Percentiles rank a stretch among this genome's conserved stretches.
phyloP scores from a whole-genome alignment of 2,797 vertebrate genomes.

The Arctocebus calabarensis region DNA sequence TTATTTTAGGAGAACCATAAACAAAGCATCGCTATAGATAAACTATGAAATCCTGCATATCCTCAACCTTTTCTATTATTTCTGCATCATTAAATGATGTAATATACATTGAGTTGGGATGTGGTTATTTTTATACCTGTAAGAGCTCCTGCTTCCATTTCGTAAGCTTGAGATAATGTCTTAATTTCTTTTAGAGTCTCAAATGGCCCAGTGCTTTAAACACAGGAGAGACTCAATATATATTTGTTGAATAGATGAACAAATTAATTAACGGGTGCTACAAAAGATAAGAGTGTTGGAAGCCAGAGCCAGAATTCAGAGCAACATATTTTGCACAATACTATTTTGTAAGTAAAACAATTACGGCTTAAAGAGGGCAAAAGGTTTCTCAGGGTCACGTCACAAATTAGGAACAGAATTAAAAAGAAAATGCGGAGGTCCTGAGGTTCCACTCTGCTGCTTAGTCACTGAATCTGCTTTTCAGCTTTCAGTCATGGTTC shows the following conservation, averaged over 20 bases:
- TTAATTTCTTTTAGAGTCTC: slow-evolving; percentile 54
- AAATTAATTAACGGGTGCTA: slow-evolving; percentile 71
- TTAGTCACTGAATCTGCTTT: slow-evolving; percentile 73
- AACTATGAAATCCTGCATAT: background rate
- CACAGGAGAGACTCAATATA: slow-evolving; percentile 27
- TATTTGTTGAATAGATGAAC: slow-evolving; percentile 70
- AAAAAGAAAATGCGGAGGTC: slow-evolving; percentile 72
- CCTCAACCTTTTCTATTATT: background rate
- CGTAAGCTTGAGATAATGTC: slow-evolving; percentile 48
- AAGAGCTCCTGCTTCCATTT: background rate
- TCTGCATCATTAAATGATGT: background rate
- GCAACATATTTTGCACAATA: slow-evolving; percentile 60
- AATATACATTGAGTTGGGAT: background rate
- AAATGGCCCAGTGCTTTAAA: background rate
- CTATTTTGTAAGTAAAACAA: slow-evolving; percentile 83
- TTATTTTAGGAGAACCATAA: background rate
- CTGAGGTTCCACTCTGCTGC: slow-evolving; percentile 78
- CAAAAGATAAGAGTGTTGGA: slow-evolving; percentile 64
- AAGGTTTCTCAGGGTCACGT: slow-evolving; percentile 80
- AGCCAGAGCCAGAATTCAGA: slow-evolving; percentile 46
- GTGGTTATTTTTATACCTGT: slow-evolving; percentile 26
- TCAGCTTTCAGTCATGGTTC: slow-evolving; percentile 79
- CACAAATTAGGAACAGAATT: slow-evolving; percentile 81
- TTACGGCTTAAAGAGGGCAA: slow-evolving; percentile 75
- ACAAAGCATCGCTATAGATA: background rate